These are phyloP conservation scores for Rhynchomys soricoides DNA, from an alignment of 2,113 vertebrate genomes.

Conservation along the genomic window DNA sequence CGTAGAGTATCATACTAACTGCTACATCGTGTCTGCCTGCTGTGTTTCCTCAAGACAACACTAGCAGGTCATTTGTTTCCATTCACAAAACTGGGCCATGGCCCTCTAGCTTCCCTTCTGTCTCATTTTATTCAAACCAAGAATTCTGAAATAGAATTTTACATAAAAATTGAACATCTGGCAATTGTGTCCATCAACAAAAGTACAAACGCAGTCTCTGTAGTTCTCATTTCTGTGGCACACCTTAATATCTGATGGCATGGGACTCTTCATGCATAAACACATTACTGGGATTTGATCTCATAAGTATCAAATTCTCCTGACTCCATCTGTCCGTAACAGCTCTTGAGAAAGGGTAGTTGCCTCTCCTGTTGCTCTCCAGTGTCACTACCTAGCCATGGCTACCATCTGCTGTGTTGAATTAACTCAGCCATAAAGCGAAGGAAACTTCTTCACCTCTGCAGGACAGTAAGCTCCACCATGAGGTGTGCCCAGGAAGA, in stretches of 20 bases:
- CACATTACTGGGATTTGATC: not conserved
- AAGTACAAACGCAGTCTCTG: not conserved
- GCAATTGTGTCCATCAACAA: not conserved
- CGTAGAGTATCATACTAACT: not conserved
- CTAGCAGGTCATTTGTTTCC: not conserved
- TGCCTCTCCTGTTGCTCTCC: not conserved
- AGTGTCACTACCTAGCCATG: not conserved
- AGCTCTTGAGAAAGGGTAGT: not conserved
- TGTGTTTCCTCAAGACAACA: not conserved
- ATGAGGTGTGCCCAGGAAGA: not conserved
- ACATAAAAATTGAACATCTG: slow-evolving; percentile 9
- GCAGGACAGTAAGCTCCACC: not conserved
- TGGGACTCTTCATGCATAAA: not conserved
- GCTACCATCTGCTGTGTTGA: not conserved
- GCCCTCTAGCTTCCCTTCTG: not conserved
- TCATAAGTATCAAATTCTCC: not conserved
- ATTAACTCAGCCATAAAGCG: not conserved
- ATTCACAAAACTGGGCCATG: not conserved
- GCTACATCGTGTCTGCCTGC: rapidly evolving
- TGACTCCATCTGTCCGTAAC: not conserved
- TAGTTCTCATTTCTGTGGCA: not conserved
- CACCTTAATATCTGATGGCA: not conserved
- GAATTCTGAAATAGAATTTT: slow-evolving; percentile 11
- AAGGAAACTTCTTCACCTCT: not conserved
- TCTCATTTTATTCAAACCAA: not conserved